Percentiles rank a stretch among this genome's conserved stretches.
Conservation (phyloP, 2,113 vertebrate genomes). For the Eupsittula cactorum region DNA sequence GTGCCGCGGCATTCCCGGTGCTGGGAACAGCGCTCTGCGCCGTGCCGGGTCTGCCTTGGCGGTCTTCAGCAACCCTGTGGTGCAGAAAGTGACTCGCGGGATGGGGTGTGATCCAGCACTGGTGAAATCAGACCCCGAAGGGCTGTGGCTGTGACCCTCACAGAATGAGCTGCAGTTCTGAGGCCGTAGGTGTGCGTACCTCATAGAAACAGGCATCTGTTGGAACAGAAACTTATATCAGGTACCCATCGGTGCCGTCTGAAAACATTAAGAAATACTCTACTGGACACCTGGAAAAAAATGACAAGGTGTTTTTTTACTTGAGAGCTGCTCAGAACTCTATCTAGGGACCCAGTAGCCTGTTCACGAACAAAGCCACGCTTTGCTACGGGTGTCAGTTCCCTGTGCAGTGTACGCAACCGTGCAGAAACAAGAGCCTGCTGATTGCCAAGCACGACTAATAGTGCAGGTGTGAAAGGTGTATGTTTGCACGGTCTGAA, state of each 20-base stretch:
- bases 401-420: background rate
- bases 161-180: background rate
- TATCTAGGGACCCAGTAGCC: background rate
- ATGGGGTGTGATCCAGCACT: rapidly evolving
- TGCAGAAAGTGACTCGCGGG: background rate
- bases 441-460: background rate
- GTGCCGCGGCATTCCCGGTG: background rate
- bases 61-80: background rate
- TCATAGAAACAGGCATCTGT: background rate
- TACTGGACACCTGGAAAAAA: rapidly evolving
- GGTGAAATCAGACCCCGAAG: background rate
- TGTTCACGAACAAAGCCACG: rapidly evolving
- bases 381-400: background rate
- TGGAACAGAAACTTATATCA: background rate
- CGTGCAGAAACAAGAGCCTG: background rate
- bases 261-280: background rate
- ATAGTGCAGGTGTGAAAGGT: background rate
- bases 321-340: background rate
- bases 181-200: rapidly evolving
- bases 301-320: background rate
- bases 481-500: background rate
- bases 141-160: rapidly evolving
- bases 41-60: background rate
- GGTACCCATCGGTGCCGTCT: background rate
- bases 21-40: background rate